Percentiles rank a stretch among this genome's conserved stretches.
Evolutionary conservation across 2,888 invertebrate genomes (phyloP).

Genomic region (Panzeria rudis): DNA sequence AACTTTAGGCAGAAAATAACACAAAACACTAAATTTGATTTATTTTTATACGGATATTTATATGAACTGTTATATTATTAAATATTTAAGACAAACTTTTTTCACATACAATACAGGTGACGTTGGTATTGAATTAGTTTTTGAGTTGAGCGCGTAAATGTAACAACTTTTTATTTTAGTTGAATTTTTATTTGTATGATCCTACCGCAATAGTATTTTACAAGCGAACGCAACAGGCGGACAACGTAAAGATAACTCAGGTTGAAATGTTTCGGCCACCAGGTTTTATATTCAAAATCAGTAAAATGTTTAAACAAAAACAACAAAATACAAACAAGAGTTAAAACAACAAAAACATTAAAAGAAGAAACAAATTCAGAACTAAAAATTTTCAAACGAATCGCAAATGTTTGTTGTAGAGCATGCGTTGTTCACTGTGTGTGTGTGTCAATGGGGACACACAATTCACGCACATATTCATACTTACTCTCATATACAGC

Average conservation of each 20-base stretch:
- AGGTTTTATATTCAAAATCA: conserved; percentile 81
- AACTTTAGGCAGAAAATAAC: neutral
- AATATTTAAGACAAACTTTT: conserved; percentile 23
- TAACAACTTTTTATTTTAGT: conserved; percentile 9
- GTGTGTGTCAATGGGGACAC: conserved; percentile 35
- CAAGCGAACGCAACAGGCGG: conserved; percentile 82
- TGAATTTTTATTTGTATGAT: conserved; percentile 32
- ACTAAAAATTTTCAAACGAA: conserved; percentile 69
- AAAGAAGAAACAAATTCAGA: conserved; percentile 53
- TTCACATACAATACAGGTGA: conserved; percentile 33
- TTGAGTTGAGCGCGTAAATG: conserved; percentile 30
- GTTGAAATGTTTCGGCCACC: conserved; percentile 75
- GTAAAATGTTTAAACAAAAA: conserved; percentile 67
- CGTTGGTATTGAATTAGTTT: conserved; percentile 25
- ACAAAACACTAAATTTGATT: conserved; percentile 11
- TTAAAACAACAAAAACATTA: conserved; percentile 57
- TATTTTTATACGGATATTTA: neutral
- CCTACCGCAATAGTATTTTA: conserved; percentile 18
- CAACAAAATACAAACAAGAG: conserved; percentile 37
- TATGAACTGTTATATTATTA: conserved; percentile 5
- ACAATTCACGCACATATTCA: conserved; percentile 44
- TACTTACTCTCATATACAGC: conserved; percentile 1
- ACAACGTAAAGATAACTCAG: conserved; percentile 82
- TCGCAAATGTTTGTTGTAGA: conserved; percentile 71
- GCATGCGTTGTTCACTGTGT: conserved; percentile 72